Percentiles rank a stretch among this genome's conserved stretches.
phyloP scores from a whole-genome alignment of 2,888 invertebrate species.

The Ennomos erosarius region DNA sequence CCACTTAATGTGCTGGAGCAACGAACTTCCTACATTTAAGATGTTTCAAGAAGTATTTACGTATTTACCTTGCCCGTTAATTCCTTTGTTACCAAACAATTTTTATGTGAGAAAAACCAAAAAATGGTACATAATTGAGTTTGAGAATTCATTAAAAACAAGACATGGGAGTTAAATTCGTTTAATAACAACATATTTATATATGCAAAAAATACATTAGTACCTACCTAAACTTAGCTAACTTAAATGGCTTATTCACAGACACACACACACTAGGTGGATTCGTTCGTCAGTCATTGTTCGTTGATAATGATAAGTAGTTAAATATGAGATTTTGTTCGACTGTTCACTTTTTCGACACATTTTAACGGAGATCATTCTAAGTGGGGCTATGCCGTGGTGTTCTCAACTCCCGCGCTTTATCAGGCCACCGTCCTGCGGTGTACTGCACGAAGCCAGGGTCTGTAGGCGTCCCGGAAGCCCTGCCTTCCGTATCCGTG shows the following conservation, averaged over 20 bases:
- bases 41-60: conserved; percentile 55
- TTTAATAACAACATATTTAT: conserved; percentile 42
- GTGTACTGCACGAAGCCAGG: conserved; percentile 91
- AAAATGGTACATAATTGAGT: conserved; percentile 49
- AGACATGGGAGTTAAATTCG: conserved; percentile 52
- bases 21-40: conserved; percentile 71
- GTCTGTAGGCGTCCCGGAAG: conserved; percentile 88
- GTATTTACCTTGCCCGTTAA: conserved; percentile 59
- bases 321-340: conserved; percentile 24
- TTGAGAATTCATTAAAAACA: conserved; percentile 50
- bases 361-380: conserved; percentile 6
- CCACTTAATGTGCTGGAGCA: conserved; percentile 65
- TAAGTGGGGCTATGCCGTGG: conserved; percentile 84
- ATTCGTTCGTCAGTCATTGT: conserved; percentile 52
- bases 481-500: conserved; percentile 69
- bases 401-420: conserved; percentile 79
- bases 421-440: conserved; percentile 88
- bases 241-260: conserved; percentile 49
- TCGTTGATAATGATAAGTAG: conserved; percentile 36
- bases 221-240: conserved; percentile 39
- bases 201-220: conserved; percentile 57
- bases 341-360: conserved; percentile 12
- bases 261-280: conserved; percentile 53
- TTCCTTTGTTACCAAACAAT: conserved; percentile 66
- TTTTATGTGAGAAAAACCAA: conserved; percentile 54